Evolutionary conservation across 2,797 vertebrate genomes (phyloP), one percentile per base, ranked within the genome.

Genomic region (Uromys caudimaculatus): DNA sequence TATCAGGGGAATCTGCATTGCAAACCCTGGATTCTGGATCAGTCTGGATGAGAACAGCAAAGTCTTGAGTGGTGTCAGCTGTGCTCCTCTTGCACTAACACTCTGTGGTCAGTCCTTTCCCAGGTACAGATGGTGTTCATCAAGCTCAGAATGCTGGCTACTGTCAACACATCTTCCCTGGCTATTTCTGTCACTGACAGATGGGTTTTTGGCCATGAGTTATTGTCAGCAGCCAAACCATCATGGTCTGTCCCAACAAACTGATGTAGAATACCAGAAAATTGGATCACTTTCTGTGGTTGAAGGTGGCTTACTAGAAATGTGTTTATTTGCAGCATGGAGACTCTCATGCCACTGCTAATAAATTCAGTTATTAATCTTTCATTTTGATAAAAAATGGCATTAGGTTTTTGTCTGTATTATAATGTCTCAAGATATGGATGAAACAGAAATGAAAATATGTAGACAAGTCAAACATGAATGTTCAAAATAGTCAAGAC

Each of bases 371-470:
- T 38, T 12, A 9, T 1, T 41, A 11, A 47, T 92, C 16, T 90
- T 86, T 89, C 90, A 78, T 79, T 77, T 44, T 81, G 27, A 79
- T 73, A 86, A 79, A 87, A 78, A 90, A 44, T 11, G 84, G 35
- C 16, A 79, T 38, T 93, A 69, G 2, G 2, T 32, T 92, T 86
- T 93, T 77, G 47, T 32, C 16, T 93, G 7, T 75, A 6, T 13
- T 79, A 67, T 10, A 86, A 64, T 13, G 50, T 64, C 64, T 86
- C 14, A 90, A 89, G 21, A 14, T 27, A 44, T 6, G 35, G 4
- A 64, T 56, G 1, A 32, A 75, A 67, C 73, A 71, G 21, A 35
- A 86, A 81, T 64, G 12, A 9, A 13, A 29, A 75, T 8, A 69
- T 58, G 1, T 44, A 76, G 35, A n/a, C 50, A 73, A 52, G 35